Base-by-base conservation (phyloP, 2,113 vertebrate species). In the Prionailurus bengalensis region DNA sequence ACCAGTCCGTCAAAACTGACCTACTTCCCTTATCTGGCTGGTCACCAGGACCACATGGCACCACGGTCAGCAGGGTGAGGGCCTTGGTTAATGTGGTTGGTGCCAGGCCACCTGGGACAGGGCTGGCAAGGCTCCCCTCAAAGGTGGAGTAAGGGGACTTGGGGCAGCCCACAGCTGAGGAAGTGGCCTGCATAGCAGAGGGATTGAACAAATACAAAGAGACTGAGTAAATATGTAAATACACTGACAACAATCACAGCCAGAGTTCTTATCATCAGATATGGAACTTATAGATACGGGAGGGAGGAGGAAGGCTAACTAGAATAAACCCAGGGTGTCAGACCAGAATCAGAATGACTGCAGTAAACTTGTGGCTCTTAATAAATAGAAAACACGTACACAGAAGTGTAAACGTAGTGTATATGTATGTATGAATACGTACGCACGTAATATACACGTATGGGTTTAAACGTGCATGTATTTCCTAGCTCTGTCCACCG, bases 341-440 rank as follows among this genome's bases (percentile, higher is more conserved):
- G 16, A n/a, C n/a, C 11, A 12, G 78, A 33, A 15, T 48, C 2
- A 4, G 23, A 65, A 5, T 2, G 15, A 74, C 13, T 4, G 9
- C 15, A 29, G 14, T 17, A 33, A 42, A 92, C 10, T 27, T 53
- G 23, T 5, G 33, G 48, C 11, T 82, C 86, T 39, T 31, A 33
- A 74, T 7, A 89, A 17, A 76, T 2, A 17, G 19, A 5, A 29
- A 36, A 7, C 10, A 53, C 7, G 14, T 8, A 55, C 1, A 70
- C 4, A 45, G 51, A 84, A 16, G 42, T 3, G 36, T 0, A 36
- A 29, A n/a, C 1, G 25, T 39, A 12, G n/a, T 16, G 31, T 65
- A 1, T 2, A 3, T 3, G 17, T 10, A 3, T 25, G 1, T 25
- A 21, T 11, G 1, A 19, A 12, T 4, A 17, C 7, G 29, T 3